A percentile compares a stretch with the other conserved stretches of the same genome.
phyloP scores from a whole-genome alignment of 2,113 vertebrate genomes.

The Pachycephala philippinensis region DNA sequence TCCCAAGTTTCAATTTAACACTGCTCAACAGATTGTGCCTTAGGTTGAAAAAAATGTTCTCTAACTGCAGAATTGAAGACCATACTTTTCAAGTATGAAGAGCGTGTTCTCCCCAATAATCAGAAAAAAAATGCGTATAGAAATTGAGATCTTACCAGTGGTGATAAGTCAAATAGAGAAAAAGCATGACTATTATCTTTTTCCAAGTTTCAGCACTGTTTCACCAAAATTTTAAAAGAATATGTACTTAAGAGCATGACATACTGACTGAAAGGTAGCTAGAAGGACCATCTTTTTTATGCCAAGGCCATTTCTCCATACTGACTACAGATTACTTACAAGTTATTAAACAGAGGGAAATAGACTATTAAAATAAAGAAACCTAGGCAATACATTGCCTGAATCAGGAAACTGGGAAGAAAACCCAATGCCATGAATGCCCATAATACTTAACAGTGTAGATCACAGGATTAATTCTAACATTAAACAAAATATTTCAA shows the following conservation, averaged over 20 bases:
- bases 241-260: not conserved
- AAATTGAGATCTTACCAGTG: not conserved
- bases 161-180: not conserved
- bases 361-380: not conserved
- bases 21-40: not conserved
- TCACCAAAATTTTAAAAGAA: not conserved
- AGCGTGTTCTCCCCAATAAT: not conserved
- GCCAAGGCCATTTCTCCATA: not conserved
- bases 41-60: not conserved
- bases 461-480: not conserved
- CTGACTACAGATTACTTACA: not conserved
- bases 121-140: not conserved
- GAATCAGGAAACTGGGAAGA: not conserved
- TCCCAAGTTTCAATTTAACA: not conserved
- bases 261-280: not conserved
- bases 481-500: not conserved
- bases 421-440: not conserved
- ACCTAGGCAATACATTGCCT: not conserved
- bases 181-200: not conserved
- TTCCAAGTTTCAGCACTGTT: not conserved
- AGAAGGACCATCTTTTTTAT: not conserved
- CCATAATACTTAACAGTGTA: not conserved
- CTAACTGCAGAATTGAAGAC: not conserved
- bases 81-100: not conserved
- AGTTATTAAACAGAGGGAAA: not conserved